Conservation (phyloP, 2,888 invertebrate genomes). For the Dyspetes luteomarginatus region DNA sequence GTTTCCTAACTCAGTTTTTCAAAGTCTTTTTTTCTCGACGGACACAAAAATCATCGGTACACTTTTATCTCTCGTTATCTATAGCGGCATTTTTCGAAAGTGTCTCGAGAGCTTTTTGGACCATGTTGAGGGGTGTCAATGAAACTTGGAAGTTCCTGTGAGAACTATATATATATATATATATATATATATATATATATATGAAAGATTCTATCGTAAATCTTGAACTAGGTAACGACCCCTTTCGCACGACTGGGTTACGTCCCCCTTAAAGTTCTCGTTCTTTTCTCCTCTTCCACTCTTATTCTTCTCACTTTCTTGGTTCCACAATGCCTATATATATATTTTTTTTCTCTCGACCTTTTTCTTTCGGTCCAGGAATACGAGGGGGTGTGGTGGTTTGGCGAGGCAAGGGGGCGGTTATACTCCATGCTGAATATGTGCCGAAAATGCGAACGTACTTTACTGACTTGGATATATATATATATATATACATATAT, state of each 20-base stretch:
- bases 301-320: constrained; percentile 40
- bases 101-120: neutral
- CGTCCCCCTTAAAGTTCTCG: constrained; percentile 24
- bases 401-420: constrained; percentile 30
- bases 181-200: too few relatives aligned
- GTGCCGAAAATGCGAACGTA: constrained; percentile 29
- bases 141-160: neutral
- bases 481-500: too few relatives aligned
- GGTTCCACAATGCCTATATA: neutral
- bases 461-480: constrained; percentile 4
- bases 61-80: neutral
- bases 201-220: constrained; percentile 53
- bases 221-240: constrained; percentile 31
- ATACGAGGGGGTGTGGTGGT: constrained; percentile 50
- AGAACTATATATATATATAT: too few relatives aligned
- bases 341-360: constrained; percentile 16
- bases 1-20: too few relatives aligned
- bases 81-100: neutral
- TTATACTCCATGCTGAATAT: constrained; percentile 23
- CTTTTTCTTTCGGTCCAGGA: constrained; percentile 40
- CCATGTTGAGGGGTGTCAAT: neutral
- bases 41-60: neutral
- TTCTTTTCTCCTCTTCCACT: constrained; percentile 28
- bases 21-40: too few relatives aligned
- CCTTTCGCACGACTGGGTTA: constrained; percentile 31